A percentile compares a stretch with the other conserved stretches of the same genome.
Evolutionary conservation across 2,797 vertebrate species (phyloP).

Genomic region (Tenualosa ilisha): DNA sequence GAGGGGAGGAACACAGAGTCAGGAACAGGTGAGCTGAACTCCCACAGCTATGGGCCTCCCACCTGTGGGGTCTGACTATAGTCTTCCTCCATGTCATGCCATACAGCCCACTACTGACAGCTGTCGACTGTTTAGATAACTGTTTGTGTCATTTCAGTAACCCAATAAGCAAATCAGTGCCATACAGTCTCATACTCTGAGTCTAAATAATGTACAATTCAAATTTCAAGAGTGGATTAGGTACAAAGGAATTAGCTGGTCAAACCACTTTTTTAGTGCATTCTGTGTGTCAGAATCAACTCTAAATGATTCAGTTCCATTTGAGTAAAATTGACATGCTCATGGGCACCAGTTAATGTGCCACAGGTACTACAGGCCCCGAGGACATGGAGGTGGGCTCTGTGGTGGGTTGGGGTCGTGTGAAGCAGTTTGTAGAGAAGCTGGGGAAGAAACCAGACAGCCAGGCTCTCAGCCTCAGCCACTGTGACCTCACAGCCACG

Average conservation of each 20-base stretch:
- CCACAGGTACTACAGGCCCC: slow-evolving; percentile 54
- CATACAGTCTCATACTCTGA: too few species aligned
- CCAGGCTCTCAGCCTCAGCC: slow-evolving; percentile 74
- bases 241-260: neutral
- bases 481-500: slow-evolving; percentile 75
- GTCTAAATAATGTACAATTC: neutral
- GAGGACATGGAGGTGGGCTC: slow-evolving; percentile 52
- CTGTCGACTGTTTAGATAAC: neutral
- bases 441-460: slow-evolving; percentile 76
- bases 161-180: too few species aligned
- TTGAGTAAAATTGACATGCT: neutral
- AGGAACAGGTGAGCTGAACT: slow-evolving; percentile 49
- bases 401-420: slow-evolving; percentile 68
- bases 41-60: neutral
- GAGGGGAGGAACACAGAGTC: slow-evolving; percentile 51
- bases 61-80: neutral
- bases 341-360: neutral
- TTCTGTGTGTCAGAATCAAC: neutral
- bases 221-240: neutral
- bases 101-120: neutral
- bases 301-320: neutral
- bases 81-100: neutral
- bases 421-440: slow-evolving; percentile 77
- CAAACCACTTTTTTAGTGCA: neutral
- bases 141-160: neutral